Base-by-base conservation (phyloP, 2,888 invertebrate species). In the Tipula lateralis region DNA sequence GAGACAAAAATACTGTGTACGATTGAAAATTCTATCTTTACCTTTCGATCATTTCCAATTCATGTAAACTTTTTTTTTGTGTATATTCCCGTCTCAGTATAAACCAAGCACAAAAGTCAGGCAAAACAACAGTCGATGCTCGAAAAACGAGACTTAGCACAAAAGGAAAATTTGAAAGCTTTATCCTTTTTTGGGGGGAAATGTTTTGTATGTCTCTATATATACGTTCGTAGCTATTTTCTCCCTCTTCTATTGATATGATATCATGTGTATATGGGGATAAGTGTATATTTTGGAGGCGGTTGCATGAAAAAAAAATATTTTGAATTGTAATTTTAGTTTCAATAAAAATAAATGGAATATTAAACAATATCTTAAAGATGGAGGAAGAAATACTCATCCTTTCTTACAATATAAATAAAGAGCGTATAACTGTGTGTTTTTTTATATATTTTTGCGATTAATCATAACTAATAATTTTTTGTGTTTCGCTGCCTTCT, bases 291-390 rank as follows among this genome's bases (percentile, higher is more conserved):
- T 66, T 66, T 66, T 66, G 66, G 66, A 66, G 66, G 66, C 66
- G 66, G 66, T 24, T 66, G 66, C 66, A 66, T 66, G 16, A 82
- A 29, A 82, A 30, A 30, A 82, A 82, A 82, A 82, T 82, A 82
- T 30, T 82, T 82, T n/a, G 82, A 82, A 32, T 82, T 30, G 82
- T 82, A 82, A 82, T 82, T 82, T 82, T 30, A 82, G 82, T 82
- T 82, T 82, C 82, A 32, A 82, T 82, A 82, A 82, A 82, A 82
- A 82, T 82, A 82, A 82, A 82, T 82, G n/a, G 30, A 82, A 82
- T 30, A 82, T 66, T 66, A 24, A 66, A 66, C 12, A 66, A 66
- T 66, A 24, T 66, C 66, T 66, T 66, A 66, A 66, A 66, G 66
- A 9, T 12, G 24, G 2, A 2, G 24, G 66, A 66, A 66, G 50